Evolutionary conservation across 2,888 invertebrate genomes (phyloP), one percentile per base, ranked within the genome.

Genomic region (Nemapogon koenigi): DNA sequence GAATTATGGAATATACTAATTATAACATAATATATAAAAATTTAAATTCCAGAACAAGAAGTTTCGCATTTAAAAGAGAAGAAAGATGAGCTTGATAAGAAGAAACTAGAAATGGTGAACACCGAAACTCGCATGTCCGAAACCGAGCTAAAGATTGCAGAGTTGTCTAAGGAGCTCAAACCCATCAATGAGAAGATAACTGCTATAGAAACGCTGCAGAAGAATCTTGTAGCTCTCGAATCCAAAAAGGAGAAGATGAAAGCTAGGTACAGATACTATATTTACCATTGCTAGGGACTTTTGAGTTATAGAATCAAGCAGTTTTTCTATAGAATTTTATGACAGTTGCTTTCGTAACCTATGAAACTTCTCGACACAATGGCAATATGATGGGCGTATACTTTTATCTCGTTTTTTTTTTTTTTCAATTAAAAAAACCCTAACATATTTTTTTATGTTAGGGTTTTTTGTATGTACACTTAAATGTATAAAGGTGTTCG

Each of bases 101-200:
- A 85, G 55, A 81, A 82, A 43, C 46, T 83, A 11, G 72, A 73
- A 41, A 64, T 83, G 6, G 66, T 81, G 1, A 82, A 83, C 40
- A 80, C 86, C 7, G 81, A 83, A 48, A 81, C 86, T n/a, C 83
- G 83, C 47, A 73, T 84, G 32, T 78, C 78, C 18, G 81, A 84
- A 41, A 62, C 83, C 10, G 82, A 87, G 52, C 67, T 81, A 1
- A 83, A 85, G 51, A 71, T 88, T 32, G 59, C 68, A 3, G 79
- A 81, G 37, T 70, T 84, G 6, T 64, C 81, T 19, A 75, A 81
- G 15, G 80, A 84, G 48, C 55, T 84, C 37, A 76, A 76, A 43
- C 83, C 84, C 1, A 60, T 85, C 25, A 67, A 79, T 35, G 75
- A 78, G 11, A 81, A 83, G 40, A 53, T 85, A 17, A 49, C 51